Conservation (phyloP, 2,797 vertebrate species). For the Neostethus bicornis region DNA sequence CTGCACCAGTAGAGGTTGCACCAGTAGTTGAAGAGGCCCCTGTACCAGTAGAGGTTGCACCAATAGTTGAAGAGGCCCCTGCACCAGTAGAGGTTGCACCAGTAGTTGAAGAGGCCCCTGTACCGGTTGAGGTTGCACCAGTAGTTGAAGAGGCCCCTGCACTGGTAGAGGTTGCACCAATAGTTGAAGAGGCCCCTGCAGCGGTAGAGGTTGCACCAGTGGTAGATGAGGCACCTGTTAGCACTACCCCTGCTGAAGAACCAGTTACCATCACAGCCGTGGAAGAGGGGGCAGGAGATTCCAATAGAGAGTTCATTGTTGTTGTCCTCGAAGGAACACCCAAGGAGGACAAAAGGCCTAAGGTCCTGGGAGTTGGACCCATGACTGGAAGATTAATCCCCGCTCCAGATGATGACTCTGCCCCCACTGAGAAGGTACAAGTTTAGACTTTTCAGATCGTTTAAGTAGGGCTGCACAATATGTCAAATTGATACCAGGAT, state of each 20-base stretch:
- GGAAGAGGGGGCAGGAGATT: constrained; percentile 29
- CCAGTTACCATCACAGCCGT: constrained; percentile 15
- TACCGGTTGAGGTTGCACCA: neutral
- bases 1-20: too few species aligned
- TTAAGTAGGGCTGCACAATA: too few species aligned
- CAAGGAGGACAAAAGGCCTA: constrained; percentile 68
- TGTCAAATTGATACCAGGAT: too few species aligned
- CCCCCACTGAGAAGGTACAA: constrained; percentile 64
- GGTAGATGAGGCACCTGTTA: neutral
- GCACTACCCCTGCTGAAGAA: constrained; percentile 14
- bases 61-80: constrained; percentile 1
- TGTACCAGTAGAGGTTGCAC: too few species aligned
- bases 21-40: too few species aligned
- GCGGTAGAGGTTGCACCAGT: neutral
- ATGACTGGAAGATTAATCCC: constrained; percentile 72
- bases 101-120: constrained; percentile 2
- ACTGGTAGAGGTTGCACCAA: neutral
- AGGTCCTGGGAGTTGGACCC: constrained; percentile 73
- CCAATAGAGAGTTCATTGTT: constrained; percentile 72
- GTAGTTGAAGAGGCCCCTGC: neutral
- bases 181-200: constrained; percentile 1
- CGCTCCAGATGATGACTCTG: constrained; percentile 60
- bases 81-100: neutral
- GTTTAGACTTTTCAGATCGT: constrained; percentile 15
- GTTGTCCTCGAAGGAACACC: constrained; percentile 77